A percentile compares a stretch with the other conserved stretches of the same genome.
These are phyloP conservation scores for Lerista edwardsae DNA, from an alignment of 2,797 vertebrate species.

Conservation along the genomic window DNA sequence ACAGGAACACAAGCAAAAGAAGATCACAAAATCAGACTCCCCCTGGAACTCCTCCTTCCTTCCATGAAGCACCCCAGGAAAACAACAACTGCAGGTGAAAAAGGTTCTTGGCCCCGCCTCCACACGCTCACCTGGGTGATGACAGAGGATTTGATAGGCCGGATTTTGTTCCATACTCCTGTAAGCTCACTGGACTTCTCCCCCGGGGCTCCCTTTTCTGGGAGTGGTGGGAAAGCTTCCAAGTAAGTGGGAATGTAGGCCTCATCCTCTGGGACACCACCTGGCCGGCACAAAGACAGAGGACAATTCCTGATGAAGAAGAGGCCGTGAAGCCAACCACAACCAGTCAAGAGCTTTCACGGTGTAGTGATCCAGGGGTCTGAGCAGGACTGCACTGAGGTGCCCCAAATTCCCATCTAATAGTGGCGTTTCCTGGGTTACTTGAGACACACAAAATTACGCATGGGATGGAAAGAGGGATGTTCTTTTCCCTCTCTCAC, in stretches of 20 bases:
- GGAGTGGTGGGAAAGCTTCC: constrained; percentile 83
- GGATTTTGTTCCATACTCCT: constrained; percentile 80
- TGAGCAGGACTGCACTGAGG: too few species aligned
- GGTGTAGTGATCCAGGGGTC: too few species aligned
- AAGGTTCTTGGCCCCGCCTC: neutral
- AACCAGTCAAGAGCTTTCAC: too few species aligned
- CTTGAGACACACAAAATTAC: too few species aligned
- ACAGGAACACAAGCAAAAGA: neutral
- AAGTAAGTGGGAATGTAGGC: constrained; percentile 83
- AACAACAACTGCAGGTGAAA: neutral
- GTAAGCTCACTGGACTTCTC: constrained; percentile 77
- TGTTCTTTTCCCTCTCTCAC: too few species aligned
- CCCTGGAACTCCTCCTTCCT: neutral
- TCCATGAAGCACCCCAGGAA: neutral
- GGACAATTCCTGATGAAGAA: too few species aligned
- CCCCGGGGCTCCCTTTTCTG: constrained; percentile 80
- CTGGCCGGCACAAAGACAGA: constrained; percentile 57
- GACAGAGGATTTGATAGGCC: constrained; percentile 81
- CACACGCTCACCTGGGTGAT: constrained; percentile 80
- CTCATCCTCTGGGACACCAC: constrained; percentile 82
- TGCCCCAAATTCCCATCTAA: too few species aligned
- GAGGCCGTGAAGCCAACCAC: neutral
- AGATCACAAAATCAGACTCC: neutral
- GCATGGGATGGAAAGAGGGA: too few species aligned
- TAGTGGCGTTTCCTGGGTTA: too few species aligned